Conservation (phyloP, 2,888 invertebrate genomes). For the Tetramorium bicarinatum region DNA sequence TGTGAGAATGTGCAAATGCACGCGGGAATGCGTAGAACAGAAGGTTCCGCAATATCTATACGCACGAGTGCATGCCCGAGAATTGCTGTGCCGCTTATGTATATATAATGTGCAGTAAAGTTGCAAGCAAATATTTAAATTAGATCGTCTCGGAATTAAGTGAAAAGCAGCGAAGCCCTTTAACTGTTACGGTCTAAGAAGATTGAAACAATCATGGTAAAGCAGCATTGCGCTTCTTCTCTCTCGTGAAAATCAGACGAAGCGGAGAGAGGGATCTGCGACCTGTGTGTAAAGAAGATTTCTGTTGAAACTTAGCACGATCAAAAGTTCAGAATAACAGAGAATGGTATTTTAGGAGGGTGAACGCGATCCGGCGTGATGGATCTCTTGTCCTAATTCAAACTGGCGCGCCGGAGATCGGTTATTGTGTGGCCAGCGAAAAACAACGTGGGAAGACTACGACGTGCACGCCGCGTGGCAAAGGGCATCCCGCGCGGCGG, state of each 20-base stretch:
- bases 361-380: not conserved
- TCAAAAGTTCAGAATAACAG: not conserved
- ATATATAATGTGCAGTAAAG: not conserved
- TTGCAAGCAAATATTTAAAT: constrained; percentile 18
- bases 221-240: not conserved
- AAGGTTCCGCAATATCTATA: constrained; percentile 34
- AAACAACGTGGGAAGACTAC: constrained; percentile 45
- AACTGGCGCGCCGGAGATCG: not conserved
- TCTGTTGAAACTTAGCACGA: not conserved
- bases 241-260: not conserved
- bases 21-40: constrained; percentile 36
- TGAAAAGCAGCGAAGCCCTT: constrained; percentile 14
- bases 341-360: not conserved
- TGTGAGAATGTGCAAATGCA: not conserved
- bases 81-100: constrained; percentile 2
- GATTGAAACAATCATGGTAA: not conserved
- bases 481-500: constrained; percentile 50
- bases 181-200: constrained; percentile 13
- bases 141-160: constrained; percentile 29
- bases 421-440: constrained; percentile 1
- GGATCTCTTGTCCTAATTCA: not conserved
- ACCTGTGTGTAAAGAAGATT: not conserved
- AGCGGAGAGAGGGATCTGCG: not conserved
- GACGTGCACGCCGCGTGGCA: constrained; percentile 48
- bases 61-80: constrained; percentile 10